Percentiles rank a stretch among this genome's conserved stretches.
These are phyloP conservation scores for Tinamus major DNA, from an alignment of 2,797 vertebrate species.

Conservation along the genomic window DNA sequence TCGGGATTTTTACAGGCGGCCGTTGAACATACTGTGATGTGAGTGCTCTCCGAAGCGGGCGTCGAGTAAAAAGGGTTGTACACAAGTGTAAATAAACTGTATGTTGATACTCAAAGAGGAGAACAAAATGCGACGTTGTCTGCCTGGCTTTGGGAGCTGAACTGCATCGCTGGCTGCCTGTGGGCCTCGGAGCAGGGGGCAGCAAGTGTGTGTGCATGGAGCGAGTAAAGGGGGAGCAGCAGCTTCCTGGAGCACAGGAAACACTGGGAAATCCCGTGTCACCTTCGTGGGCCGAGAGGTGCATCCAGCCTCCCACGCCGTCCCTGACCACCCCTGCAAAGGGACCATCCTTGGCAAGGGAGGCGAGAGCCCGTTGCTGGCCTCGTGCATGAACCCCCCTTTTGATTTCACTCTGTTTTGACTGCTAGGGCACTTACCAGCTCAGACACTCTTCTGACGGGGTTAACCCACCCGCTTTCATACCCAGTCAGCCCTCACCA, in stretches of 20 bases:
- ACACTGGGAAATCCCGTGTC: neutral
- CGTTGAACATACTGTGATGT: constrained; percentile 61
- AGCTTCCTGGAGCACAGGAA: rapidly evolving
- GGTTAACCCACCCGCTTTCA: neutral
- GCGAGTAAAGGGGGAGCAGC: neutral
- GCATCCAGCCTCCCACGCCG: rapidly evolving
- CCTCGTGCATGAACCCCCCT: neutral
- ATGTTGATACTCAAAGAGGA: constrained; percentile 68
- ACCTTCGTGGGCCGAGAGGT: neutral
- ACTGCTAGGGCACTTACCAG: constrained; percentile 7
- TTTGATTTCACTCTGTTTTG: neutral
- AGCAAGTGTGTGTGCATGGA: neutral
- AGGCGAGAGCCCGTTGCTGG: neutral
- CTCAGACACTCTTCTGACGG: neutral
- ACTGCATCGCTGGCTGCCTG: constrained; percentile 5
- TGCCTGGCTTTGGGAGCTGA: neutral
- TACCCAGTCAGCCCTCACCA: neutral
- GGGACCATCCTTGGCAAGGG: neutral
- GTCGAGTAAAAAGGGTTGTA: constrained; percentile 38
- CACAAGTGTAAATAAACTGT: constrained; percentile 66
- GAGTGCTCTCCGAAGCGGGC: constrained; percentile 28
- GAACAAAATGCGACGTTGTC: neutral
- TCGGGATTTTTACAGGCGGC: constrained; percentile 70
- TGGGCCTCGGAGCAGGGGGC: neutral
- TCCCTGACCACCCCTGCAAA: neutral